Conservation (phyloP, 2,888 invertebrate species). For the Hypercompe scribonia region DNA sequence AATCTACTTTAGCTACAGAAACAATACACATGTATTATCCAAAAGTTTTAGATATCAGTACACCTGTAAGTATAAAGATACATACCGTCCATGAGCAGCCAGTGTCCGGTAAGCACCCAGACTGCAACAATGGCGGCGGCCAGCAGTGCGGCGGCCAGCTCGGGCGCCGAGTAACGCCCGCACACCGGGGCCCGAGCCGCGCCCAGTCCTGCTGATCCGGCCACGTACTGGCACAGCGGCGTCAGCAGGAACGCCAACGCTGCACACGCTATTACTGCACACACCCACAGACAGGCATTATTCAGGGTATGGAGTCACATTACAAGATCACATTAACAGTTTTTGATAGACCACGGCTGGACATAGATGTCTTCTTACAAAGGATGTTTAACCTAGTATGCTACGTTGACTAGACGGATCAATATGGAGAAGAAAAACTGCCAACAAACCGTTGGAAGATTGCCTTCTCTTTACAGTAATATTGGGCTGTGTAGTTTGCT, state of each 20-base stretch:
- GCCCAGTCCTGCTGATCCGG: conserved; percentile 76
- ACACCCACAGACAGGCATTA: not conserved
- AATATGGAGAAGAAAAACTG: no score
- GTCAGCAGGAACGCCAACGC: conserved; percentile 98
- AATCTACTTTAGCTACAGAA: no score
- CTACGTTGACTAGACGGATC: no score
- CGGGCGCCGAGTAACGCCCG: conserved; percentile 97
- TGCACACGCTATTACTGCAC: conserved; percentile 96
- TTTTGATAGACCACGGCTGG: no score
- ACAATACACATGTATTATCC: no score
- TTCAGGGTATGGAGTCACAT: not conserved
- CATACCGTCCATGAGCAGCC: conserved; percentile 98
- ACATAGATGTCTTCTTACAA: no score
- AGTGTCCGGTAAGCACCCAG: conserved; percentile 99
- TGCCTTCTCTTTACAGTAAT: no score
- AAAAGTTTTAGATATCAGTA: not conserved
- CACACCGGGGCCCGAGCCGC: conserved; percentile 94
- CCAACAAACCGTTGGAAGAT: no score
- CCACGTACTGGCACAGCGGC: conserved; percentile 98
- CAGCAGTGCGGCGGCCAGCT: conserved; percentile 96
- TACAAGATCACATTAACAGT: no score
- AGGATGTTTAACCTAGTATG: no score
- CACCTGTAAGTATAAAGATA: conserved; percentile 12
- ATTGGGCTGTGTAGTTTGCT: no score
- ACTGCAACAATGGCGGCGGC: conserved; percentile 98